A percentile compares a stretch with the other conserved stretches of the same genome.
Conservation (phyloP, 2,888 invertebrate genomes). For the Buathra laborator region DNA sequence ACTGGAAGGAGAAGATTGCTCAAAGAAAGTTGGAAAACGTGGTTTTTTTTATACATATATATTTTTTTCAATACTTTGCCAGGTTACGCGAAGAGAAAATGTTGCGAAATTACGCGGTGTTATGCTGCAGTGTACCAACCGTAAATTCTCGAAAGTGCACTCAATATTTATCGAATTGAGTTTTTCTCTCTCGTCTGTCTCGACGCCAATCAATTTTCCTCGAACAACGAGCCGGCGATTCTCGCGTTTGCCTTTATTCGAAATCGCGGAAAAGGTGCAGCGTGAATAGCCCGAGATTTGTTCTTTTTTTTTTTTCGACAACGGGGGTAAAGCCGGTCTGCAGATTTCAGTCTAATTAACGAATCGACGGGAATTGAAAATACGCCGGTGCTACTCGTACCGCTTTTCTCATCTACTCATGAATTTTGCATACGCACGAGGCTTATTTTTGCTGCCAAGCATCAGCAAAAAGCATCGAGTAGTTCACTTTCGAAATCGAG, state of each 20-base stretch:
- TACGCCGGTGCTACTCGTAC: not conserved
- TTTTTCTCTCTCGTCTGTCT: not conserved
- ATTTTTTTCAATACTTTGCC: not conserved
- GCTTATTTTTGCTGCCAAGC: not conserved
- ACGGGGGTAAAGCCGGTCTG: not conserved
- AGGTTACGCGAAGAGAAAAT: not conserved
- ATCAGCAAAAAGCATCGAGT: not conserved
- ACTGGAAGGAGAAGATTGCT: not conserved
- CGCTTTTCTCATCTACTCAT: not conserved
- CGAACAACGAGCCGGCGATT: slow-evolving; percentile 18
- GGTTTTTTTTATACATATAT: not conserved
- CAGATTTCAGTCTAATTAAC: slow-evolving; percentile 32
- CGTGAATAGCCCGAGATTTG: not conserved
- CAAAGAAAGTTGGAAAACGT: not conserved
- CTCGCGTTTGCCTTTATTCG: not conserved
- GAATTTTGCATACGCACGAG: not conserved
- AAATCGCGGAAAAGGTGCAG: slow-evolving; percentile 18
- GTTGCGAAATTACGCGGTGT: not conserved
- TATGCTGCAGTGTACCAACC: not conserved
- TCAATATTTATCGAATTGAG: slow-evolving; percentile 45
- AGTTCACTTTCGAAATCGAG: slow-evolving; percentile 1
- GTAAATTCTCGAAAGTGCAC: slow-evolving; percentile 20
- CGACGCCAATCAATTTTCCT: slow-evolving; percentile 38
- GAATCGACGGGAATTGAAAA: slow-evolving; percentile 39
- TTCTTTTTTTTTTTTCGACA: not conserved